A percentile compares a stretch with the other conserved stretches of the same genome.
Conservation (phyloP, 2,797 vertebrate species). For the Naso thynnoides region DNA sequence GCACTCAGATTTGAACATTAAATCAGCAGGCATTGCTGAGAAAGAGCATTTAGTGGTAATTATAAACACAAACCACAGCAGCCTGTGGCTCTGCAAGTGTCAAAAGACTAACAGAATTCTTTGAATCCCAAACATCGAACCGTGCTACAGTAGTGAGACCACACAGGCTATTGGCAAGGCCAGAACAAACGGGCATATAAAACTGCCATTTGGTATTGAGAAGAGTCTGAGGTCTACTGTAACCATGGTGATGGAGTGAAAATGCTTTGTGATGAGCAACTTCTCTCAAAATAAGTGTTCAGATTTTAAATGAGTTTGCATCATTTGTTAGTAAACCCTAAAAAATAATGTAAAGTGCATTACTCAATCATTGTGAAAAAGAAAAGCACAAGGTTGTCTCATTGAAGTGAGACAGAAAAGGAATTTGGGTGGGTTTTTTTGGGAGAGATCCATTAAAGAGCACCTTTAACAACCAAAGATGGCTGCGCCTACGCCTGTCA, state of each 20-base stretch:
- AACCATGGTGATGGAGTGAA: constrained; percentile 1
- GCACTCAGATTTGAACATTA: constrained; percentile 1
- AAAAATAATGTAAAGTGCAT: neutral
- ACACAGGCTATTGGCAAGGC: neutral
- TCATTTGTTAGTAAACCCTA: neutral
- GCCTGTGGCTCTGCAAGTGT: neutral
- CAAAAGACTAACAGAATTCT: neutral
- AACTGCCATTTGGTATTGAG: neutral
- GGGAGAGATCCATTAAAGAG: neutral
- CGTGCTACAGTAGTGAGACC: neutral
- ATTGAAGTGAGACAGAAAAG: neutral
- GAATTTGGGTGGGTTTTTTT: neutral
- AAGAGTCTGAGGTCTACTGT: neutral
- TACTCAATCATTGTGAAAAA: neutral
- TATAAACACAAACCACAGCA: neutral
- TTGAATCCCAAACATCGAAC: constrained; percentile 24
- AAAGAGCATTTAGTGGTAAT: neutral
- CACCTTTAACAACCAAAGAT: constrained; percentile 11
- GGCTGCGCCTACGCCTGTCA: neutral
- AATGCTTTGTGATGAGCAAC: constrained; percentile 3
- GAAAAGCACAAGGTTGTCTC: neutral
- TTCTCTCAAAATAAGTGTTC: neutral
- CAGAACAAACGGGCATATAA: neutral
- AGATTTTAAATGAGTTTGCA: constrained; percentile 3
- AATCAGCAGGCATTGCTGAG: neutral